These are phyloP conservation scores for Athene noctua DNA, from an alignment of 2,113 vertebrate genomes.

Conservation along the genomic window DNA sequence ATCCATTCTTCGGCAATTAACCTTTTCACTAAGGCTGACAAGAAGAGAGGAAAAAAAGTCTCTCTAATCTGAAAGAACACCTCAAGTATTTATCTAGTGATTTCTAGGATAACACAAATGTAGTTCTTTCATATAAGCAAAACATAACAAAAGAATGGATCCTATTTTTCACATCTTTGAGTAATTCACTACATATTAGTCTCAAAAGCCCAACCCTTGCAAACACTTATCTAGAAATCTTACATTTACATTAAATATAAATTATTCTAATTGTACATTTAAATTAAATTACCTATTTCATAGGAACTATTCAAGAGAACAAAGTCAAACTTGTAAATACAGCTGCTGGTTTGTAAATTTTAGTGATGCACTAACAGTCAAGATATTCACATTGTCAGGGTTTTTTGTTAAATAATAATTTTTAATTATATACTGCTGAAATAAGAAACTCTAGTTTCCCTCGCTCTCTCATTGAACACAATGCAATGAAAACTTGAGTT, in stretches of 20 bases:
- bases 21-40: slow-evolving; percentile 10
- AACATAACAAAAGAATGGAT: background rate
- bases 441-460: background rate
- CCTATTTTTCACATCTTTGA: background rate
- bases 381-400: background rate
- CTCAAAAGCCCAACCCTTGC: background rate
- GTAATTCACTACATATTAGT: background rate
- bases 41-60: background rate
- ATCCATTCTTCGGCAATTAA: slow-evolving; percentile 47
- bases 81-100: background rate
- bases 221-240: background rate
- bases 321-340: background rate
- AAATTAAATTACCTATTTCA: slow-evolving; percentile 2
- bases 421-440: background rate
- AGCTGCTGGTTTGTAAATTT: background rate
- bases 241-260: background rate
- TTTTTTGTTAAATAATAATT: background rate
- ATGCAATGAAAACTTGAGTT: background rate
- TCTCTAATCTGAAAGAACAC: background rate
- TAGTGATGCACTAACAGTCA: background rate
- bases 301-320: background rate
- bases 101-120: background rate
- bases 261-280: background rate
- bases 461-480: background rate
- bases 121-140: background rate